Conservation (phyloP, 23 tunicate genomes). For the Botrylloides violaceus region DNA sequence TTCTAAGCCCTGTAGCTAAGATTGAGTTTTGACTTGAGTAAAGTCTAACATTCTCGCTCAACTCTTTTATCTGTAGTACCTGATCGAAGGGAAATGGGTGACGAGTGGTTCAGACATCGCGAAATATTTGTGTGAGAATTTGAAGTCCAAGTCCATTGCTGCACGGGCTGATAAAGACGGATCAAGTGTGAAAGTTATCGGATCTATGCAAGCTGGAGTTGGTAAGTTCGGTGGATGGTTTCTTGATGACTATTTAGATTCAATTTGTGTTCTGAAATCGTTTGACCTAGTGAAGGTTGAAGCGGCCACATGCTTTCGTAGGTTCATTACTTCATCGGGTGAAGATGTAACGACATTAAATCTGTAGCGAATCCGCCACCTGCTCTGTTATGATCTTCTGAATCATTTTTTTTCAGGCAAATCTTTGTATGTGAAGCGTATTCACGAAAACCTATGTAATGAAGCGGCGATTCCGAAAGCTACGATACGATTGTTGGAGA, state of each 20-base stretch:
- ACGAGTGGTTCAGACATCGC: neutral
- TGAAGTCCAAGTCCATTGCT: conserved; percentile 4
- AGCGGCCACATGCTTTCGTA: too few species aligned
- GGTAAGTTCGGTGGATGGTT: too few species aligned
- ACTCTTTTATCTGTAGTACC: conserved; percentile 3
- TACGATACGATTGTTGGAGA: conserved; percentile 49
- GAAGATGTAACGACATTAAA: too few species aligned
- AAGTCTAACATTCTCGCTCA: too few species aligned
- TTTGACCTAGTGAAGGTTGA: neutral
- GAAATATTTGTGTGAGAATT: neutral
- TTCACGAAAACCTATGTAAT: conserved; percentile 13
- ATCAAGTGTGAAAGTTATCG: conserved; percentile 20
- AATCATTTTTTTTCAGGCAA: conserved; percentile 40
- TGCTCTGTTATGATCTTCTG: too few species aligned
- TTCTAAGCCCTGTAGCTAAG: neutral
- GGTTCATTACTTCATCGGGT: too few species aligned
- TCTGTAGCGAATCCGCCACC: too few species aligned
- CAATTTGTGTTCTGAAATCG: neutral
- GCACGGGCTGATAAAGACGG: neutral
- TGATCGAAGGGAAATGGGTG: conserved; percentile 21
- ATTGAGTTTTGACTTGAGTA: neutral
- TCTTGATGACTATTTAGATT: too few species aligned
- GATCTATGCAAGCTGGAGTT: conserved; percentile 42
- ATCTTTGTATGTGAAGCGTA: conserved; percentile 30
- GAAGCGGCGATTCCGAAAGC: conserved; percentile 9